Percentiles rank a stretch among this genome's conserved stretches.
phyloP scores from a whole-genome alignment of 2,888 invertebrate genomes.

The Epicampocera succincta region DNA sequence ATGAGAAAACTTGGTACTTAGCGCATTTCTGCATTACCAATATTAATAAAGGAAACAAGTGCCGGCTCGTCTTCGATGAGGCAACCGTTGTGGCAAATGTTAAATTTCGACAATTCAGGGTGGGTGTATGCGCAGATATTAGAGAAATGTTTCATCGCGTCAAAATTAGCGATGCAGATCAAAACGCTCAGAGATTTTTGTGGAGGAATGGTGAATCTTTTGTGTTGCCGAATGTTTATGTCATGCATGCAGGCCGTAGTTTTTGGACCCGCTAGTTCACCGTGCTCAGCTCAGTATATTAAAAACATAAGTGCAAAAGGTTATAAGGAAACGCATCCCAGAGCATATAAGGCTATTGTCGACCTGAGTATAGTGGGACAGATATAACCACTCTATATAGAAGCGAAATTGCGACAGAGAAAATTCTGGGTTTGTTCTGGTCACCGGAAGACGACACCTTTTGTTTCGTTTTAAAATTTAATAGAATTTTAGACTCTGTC shows the following conservation, averaged over 20 bases:
- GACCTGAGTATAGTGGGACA: too few species aligned
- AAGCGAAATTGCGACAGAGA: not conserved
- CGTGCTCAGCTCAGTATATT: not conserved
- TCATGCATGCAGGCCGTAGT: slow-evolving; percentile 64
- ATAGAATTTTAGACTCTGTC: slow-evolving; percentile 18
- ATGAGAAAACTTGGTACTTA: not conserved
- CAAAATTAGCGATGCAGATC: slow-evolving; percentile 52
- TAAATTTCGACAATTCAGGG: slow-evolving; percentile 30
- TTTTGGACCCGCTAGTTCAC: slow-evolving; percentile 50
- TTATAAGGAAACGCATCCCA: slow-evolving; percentile 28
- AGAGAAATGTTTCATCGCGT: slow-evolving; percentile 49
- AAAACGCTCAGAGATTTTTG: slow-evolving; percentile 51
- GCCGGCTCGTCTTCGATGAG: slow-evolving; percentile 50
- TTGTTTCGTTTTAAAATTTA: slow-evolving; percentile 54
- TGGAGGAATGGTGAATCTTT: slow-evolving; percentile 54
- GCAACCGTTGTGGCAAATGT: slow-evolving; percentile 39
- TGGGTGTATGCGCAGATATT: slow-evolving; percentile 41
- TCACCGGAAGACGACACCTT: slow-evolving; percentile 38
- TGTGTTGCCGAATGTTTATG: slow-evolving; percentile 40
- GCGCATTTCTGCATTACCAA: slow-evolving; percentile 25
- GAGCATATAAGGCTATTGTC: slow-evolving; percentile 55
- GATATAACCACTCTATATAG: not conserved
- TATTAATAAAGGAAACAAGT: slow-evolving; percentile 28
- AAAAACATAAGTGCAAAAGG: slow-evolving; percentile 7
- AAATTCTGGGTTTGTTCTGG: not conserved